These are phyloP conservation scores for Anarsia innoxiella DNA, from an alignment of 2,888 invertebrate species.

Conservation along the genomic window DNA sequence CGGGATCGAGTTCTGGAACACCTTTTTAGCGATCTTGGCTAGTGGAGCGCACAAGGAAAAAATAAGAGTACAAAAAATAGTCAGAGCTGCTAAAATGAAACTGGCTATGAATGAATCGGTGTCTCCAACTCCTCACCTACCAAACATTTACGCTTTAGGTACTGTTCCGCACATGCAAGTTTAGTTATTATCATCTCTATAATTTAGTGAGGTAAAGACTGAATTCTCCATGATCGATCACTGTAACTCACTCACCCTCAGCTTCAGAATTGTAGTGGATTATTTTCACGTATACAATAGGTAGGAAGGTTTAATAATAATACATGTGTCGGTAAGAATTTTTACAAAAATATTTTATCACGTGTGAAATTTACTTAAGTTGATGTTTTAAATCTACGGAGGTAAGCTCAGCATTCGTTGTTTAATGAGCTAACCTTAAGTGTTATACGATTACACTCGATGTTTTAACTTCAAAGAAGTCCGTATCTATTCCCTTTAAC, in stretches of 20 bases:
- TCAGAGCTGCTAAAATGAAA: constrained; percentile 24
- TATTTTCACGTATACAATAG: constrained; percentile 10
- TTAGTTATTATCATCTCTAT: constrained; percentile 43
- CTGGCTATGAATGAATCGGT: constrained; percentile 30
- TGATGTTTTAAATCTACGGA: constrained; percentile 29
- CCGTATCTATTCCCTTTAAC: constrained; percentile 27
- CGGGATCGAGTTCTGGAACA: constrained; percentile 55
- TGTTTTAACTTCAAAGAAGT: constrained; percentile 55
- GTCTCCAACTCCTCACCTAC: constrained; percentile 36
- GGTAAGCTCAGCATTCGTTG: constrained; percentile 21
- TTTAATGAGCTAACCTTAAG: constrained; percentile 33
- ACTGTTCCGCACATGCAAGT: constrained; percentile 51
- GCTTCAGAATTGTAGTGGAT: constrained; percentile 12
- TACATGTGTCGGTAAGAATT: constrained; percentile 26
- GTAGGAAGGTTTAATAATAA: constrained; percentile 10
- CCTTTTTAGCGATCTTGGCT: constrained; percentile 36
- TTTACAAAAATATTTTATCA: constrained; percentile 46
- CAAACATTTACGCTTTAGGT: constrained; percentile 35
- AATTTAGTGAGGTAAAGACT: constrained; percentile 70
- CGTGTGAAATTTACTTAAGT: constrained; percentile 30
- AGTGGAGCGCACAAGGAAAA: constrained; percentile 21
- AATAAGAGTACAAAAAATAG: constrained; percentile 15
- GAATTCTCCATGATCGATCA: constrained; percentile 56
- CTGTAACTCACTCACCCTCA: constrained; percentile 29
- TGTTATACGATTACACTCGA: constrained; percentile 20